Conservation (phyloP, 2,113 vertebrate genomes). For the Spea bombifrons region DNA sequence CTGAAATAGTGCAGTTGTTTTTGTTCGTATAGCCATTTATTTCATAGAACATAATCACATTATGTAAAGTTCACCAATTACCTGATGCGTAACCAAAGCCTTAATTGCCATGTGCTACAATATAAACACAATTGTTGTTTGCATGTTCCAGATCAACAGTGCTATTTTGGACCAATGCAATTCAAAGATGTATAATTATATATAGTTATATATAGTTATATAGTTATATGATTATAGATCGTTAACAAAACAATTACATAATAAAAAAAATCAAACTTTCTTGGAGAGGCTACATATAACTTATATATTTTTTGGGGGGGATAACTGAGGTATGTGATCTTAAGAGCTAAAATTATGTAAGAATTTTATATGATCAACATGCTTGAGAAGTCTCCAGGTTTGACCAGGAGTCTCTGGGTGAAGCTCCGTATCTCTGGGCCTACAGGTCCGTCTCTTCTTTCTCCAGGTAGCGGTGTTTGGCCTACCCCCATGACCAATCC, state of each 20-base stretch:
- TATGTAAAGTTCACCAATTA: slow-evolving; percentile 10
- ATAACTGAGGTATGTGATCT: too few species aligned
- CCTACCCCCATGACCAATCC: too few species aligned
- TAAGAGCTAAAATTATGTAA: too few species aligned
- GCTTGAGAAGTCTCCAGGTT: too few species aligned
- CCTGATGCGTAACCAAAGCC: slow-evolving; percentile 29
- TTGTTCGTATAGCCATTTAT: not conserved
- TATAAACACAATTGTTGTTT: slow-evolving; percentile 28
- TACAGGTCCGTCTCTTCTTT: too few species aligned
- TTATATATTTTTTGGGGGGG: too few species aligned
- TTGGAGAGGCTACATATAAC: not conserved
- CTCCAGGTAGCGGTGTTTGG: too few species aligned
- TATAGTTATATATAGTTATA: not conserved
- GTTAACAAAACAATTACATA: not conserved
- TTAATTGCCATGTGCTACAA: slow-evolving; percentile 20
- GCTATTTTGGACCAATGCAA: slow-evolving; percentile 31
- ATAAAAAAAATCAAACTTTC: not conserved
- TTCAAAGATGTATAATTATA: slow-evolving; percentile 12
- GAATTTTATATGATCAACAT: too few species aligned
- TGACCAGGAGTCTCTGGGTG: too few species aligned
- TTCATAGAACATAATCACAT: slow-evolving; percentile 14
- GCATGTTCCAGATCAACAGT: slow-evolving; percentile 22
- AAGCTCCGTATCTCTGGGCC: too few species aligned
- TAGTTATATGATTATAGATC: too few species aligned
- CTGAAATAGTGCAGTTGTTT: not conserved